A percentile compares a stretch with the other conserved stretches of the same genome.
Conservation (phyloP, 2,888 invertebrate genomes). For the Polydrusus tereticollis region DNA sequence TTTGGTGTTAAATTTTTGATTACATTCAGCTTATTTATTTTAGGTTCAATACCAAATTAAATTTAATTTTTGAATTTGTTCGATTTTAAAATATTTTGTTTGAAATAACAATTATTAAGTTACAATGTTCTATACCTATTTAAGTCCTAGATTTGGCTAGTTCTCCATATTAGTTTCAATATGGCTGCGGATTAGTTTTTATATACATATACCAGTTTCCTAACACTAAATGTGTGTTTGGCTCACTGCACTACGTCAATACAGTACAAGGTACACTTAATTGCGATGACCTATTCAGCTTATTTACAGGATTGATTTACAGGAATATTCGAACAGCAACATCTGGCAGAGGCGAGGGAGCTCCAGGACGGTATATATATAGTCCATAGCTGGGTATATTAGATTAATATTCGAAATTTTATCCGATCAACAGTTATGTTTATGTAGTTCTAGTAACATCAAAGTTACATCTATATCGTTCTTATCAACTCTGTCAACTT, state of each 20-base stretch:
- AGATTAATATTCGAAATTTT: neutral
- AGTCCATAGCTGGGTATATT: neutral
- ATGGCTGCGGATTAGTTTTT: neutral
- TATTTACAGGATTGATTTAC: constrained; percentile 26
- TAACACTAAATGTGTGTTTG: neutral
- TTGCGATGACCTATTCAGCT: constrained; percentile 26
- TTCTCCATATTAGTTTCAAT: constrained; percentile 7
- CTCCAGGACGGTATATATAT: neutral
- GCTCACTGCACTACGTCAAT: constrained; percentile 3
- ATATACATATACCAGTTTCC: neutral
- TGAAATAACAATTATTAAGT: neutral
- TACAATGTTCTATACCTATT: too few species aligned
- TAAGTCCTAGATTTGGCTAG: too few species aligned
- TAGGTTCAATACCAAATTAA: neutral
- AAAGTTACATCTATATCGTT: too few species aligned
- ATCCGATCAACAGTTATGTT: too few species aligned
- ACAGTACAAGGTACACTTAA: constrained; percentile 15
- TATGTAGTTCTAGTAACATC: too few species aligned
- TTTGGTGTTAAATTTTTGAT: constrained; percentile 8
- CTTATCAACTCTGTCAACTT: too few species aligned
- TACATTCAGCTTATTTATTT: neutral
- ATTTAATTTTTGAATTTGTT: neutral
- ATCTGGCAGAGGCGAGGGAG: constrained; percentile 10
- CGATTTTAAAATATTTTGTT: neutral
- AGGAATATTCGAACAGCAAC: constrained; percentile 24